Base-by-base conservation (phyloP, 2,888 invertebrate species). In the Erebia ligea region DNA sequence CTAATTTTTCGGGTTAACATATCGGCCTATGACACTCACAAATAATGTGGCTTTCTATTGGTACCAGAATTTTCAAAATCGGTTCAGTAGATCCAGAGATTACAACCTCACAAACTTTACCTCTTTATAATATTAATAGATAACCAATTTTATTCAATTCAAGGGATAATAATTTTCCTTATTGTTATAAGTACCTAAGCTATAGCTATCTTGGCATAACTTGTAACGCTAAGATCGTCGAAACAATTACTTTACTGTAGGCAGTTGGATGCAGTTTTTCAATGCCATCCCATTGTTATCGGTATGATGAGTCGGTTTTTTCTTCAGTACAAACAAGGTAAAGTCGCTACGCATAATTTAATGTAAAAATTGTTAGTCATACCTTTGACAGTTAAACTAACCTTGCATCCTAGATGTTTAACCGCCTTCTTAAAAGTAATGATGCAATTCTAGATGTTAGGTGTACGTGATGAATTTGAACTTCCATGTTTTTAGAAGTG, bases 271-370 rank as follows among this genome's bases (percentile, higher is more conserved):
- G 88, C 85, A 85, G 67, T 84, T 81, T 85, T 73, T 73, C 90
- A 91, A 89, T 88, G 90, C 82, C 89, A 85, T 71, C 76, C 83
- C 76, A 88, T 88, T 89, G 56, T 54, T 54, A 54, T 54, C 19
- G 11, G 88, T 88, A 79, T 76, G 76, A 82, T 79, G 79, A 79
- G 77, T 76, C 77, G 80, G 80, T 81, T 79, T 83, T 75, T 76
- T 75, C 5, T 72, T 76, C 61, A 73, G 76, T 77, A 74, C 75
- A 69, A 71, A 74, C 68, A 67, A 68, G 64, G 59, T 52, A 63
- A 73, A 68, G 64, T 72, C 70, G 72, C 68, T 72, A 71, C 68
- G 74, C 71, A 72, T 76, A 74, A 76, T 76, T 76, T 74, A 76
- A 74, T 73, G 75, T 70, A 67, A 65, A 75, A 73, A 74, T 69